Conservation (phyloP, 2,113 vertebrate species). For the Lophotis ruficrista region DNA sequence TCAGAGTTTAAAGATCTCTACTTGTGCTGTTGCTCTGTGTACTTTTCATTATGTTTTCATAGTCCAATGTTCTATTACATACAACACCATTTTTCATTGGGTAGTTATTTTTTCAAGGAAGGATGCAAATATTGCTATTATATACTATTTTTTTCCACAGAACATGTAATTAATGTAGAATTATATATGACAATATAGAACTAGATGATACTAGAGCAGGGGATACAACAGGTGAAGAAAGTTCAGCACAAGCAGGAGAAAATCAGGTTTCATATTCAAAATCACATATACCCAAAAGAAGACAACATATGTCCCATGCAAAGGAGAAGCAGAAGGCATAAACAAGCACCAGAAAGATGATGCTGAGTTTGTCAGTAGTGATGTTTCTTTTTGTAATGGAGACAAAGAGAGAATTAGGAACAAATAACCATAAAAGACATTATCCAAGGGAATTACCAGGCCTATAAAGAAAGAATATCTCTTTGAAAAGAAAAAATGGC, state of each 20-base stretch:
- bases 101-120: neutral
- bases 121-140: neutral
- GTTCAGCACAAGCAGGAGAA: neutral
- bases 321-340: neutral
- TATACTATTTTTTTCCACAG: neutral
- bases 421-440: neutral
- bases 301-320: neutral
- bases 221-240: neutral
- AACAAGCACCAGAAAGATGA: neutral
- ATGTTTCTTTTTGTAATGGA: neutral
- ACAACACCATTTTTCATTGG: neutral
- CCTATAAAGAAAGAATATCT: neutral
- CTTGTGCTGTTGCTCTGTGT: neutral
- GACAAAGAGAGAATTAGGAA: neutral
- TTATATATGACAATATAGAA: neutral
- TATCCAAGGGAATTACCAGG: neutral
- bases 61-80: neutral
- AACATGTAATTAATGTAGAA: neutral
- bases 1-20: neutral
- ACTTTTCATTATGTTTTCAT: neutral
- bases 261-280: neutral
- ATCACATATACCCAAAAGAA: neutral
- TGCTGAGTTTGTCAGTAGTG: neutral
- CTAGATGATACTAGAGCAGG: neutral
- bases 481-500: neutral